Conservation (phyloP, 2,888 invertebrate genomes). For the Meta bourneti region DNA sequence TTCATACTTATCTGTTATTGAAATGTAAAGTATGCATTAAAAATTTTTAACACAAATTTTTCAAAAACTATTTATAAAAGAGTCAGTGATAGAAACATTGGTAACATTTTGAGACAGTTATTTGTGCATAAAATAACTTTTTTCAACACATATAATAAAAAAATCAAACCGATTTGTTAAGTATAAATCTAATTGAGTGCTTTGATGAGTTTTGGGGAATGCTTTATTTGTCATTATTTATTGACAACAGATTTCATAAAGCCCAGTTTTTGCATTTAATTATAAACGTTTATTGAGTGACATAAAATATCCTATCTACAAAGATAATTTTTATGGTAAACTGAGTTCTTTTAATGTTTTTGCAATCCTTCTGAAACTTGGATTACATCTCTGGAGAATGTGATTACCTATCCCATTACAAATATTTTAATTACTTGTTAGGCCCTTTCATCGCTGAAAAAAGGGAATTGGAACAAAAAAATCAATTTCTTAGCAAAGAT, state of each 20-base stretch:
- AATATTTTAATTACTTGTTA: constrained; percentile 47
- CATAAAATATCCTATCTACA: constrained; percentile 8
- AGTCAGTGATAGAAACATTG: too few species aligned
- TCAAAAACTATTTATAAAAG: too few species aligned
- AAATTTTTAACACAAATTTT: too few species aligned
- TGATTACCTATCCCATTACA: constrained; percentile 50
- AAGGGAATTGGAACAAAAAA: constrained; percentile 32
- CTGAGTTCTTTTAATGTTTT: constrained; percentile 14
- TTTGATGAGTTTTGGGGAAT: not conserved
- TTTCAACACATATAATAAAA: too few species aligned
- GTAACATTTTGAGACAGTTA: too few species aligned
- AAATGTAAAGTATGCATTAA: too few species aligned
- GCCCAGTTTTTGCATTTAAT: not conserved
- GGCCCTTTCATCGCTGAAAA: not conserved
- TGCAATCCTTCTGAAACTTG: not conserved
- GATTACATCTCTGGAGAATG: not conserved
- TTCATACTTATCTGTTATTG: too few species aligned
- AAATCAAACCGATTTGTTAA: too few species aligned
- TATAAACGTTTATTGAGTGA: not conserved
- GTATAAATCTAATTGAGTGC: not conserved
- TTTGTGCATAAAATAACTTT: too few species aligned
- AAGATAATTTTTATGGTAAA: constrained; percentile 32
- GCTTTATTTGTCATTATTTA: not conserved
- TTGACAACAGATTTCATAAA: not conserved
- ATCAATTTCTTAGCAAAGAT: not conserved